Conservation (phyloP, 2,888 invertebrate genomes). For the Sialis lutaria region DNA sequence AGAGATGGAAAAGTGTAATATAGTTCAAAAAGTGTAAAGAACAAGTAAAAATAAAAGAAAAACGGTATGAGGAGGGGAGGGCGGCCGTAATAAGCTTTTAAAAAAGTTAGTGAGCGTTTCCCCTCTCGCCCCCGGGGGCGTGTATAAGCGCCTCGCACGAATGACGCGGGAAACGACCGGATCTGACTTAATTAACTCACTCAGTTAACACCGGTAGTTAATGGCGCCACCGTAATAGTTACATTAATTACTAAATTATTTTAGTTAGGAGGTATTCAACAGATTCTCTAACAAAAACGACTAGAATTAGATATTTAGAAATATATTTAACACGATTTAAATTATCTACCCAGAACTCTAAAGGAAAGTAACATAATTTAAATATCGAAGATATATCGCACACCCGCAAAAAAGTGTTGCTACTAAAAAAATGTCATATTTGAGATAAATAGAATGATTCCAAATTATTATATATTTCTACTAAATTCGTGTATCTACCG, state of each 20-base stretch:
- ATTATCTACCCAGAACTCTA: too few species aligned
- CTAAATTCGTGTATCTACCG: too few species aligned
- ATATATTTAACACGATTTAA: too few species aligned
- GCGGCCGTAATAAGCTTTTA: constrained; percentile 29
- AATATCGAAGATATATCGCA: too few species aligned
- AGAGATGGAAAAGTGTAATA: constrained; percentile 22
- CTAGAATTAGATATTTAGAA: too few species aligned
- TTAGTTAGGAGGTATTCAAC: too few species aligned
- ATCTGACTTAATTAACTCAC: constrained; percentile 25
- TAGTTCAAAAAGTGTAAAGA: constrained; percentile 27
- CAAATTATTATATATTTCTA: too few species aligned
- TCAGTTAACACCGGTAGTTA: constrained; percentile 4
- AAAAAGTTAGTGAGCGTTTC: constrained; percentile 21
- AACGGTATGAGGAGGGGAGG: constrained; percentile 13
- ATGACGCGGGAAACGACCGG: constrained; percentile 9
- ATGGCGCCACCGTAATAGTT: constrained; percentile 4
- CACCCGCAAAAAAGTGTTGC: too few species aligned
- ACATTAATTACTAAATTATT: background rate
- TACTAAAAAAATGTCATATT: too few species aligned
- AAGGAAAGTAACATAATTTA: too few species aligned
- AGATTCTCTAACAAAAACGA: too few species aligned
- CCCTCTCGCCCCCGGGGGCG: background rate
- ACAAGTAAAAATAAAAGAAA: constrained; percentile 21
- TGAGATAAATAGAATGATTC: too few species aligned
- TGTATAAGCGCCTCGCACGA: constrained; percentile 13